Evolutionary conservation across 2,888 invertebrate genomes (phyloP).

Genomic region (Cantharis flavilabris): DNA sequence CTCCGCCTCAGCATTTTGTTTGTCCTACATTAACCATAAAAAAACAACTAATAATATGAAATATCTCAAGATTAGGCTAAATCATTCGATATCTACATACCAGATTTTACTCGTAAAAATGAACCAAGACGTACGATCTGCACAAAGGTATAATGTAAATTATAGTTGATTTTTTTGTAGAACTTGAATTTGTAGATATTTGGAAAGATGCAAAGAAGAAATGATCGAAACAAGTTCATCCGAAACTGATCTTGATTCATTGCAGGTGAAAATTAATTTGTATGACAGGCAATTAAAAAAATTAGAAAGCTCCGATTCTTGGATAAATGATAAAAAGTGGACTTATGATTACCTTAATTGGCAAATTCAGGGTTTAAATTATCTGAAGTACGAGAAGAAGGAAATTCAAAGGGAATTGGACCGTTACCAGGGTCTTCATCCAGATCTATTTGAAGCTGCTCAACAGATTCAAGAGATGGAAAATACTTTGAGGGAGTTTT

Average conservation of each 20-base stretch:
- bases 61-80: neutral
- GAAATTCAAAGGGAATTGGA: neutral
- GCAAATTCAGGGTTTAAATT: neutral
- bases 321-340: neutral
- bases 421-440: neutral
- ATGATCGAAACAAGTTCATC: neutral
- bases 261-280: neutral
- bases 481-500: neutral
- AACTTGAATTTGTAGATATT: neutral
- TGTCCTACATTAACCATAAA: neutral
- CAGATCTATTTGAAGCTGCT: neutral
- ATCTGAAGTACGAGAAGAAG: neutral
- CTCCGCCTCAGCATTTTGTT: neutral
- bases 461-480: neutral
- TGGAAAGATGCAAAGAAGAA: neutral
- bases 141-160: neutral
- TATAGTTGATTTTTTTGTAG: neutral
- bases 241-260: neutral
- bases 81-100: rapidly evolving
- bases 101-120: neutral
- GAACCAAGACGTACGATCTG: neutral
- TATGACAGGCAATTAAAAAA: neutral
- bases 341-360: neutral
- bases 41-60: neutral
- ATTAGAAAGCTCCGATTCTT: neutral